Conservation (phyloP, 2,113 vertebrate genomes). For the Tachysurus fulvidraco region DNA sequence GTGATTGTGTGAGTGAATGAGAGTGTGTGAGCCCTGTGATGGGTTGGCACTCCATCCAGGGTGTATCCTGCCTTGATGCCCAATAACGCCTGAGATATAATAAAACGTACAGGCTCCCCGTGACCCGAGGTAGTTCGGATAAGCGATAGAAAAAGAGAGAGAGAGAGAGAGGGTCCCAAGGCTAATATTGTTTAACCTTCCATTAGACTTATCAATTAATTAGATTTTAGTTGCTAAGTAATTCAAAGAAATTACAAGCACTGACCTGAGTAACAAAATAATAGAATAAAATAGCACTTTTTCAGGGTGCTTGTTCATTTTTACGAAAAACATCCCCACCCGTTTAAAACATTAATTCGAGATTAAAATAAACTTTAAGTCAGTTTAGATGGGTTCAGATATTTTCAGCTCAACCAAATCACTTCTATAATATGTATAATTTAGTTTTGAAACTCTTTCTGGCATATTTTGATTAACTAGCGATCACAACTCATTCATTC, state of each 20-base stretch:
- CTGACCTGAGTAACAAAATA: not conserved
- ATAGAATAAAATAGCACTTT: no score
- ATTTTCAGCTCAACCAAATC: not conserved
- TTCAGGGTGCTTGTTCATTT: not conserved
- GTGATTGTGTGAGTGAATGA: no score
- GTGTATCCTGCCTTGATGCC: no score
- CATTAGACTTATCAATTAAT: conserved; percentile 3
- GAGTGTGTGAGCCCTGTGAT: no score
- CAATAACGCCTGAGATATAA: no score
- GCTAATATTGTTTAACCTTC: not conserved
- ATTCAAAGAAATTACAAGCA: not conserved
- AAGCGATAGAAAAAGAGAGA: no score
- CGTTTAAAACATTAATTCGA: not conserved
- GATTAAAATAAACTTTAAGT: not conserved
- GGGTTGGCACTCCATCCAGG: no score
- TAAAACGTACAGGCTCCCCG: no score
- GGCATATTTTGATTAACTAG: no score
- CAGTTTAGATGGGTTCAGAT: not conserved
- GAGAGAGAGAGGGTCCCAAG: no score
- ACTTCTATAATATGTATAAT: not conserved
- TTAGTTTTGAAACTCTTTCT: not conserved
- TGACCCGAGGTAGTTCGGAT: no score
- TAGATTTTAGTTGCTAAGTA: conserved; percentile 22
- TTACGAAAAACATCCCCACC: not conserved
- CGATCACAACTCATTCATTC: no score